Evolutionary conservation across 2,113 vertebrate species (phyloP).

Genomic region (Siniperca chuatsi): DNA sequence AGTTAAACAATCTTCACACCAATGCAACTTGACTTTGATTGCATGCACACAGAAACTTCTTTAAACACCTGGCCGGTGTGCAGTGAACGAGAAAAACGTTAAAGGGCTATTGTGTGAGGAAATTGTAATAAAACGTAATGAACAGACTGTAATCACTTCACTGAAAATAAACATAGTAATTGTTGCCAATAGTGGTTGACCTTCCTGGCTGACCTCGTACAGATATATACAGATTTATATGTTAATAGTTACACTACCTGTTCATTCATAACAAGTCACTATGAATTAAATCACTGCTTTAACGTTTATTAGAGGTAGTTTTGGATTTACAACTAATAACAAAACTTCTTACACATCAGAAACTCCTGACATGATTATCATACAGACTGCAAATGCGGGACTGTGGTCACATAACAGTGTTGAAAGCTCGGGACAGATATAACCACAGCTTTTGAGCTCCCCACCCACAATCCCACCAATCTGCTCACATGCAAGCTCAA

Average conservation of each 20-base stretch:
- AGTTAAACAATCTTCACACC: conserved; percentile 64
- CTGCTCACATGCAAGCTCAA: conserved; percentile 70
- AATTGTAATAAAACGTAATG: background rate
- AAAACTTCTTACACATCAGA: conserved; percentile 17
- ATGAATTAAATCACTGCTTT: background rate
- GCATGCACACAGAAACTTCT: conserved; percentile 82
- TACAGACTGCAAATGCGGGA: conserved; percentile 34
- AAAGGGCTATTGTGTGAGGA: conserved; percentile 6
- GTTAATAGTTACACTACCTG: background rate
- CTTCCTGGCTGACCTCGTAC: background rate
- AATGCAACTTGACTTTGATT: conserved; percentile 78
- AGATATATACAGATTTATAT: conserved; percentile 1
- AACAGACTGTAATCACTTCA: background rate
- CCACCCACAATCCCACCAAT: conserved; percentile 53
- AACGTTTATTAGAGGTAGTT: conserved; percentile 9
- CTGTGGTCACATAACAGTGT: conserved; percentile 48
- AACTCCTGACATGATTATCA: conserved; percentile 44
- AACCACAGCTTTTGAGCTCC: conserved; percentile 62
- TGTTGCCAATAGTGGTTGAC: background rate
- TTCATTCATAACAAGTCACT: conserved; percentile 8
- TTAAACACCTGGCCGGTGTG: conserved; percentile 57
- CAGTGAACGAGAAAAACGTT: conserved; percentile 20
- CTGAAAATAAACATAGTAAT: background rate
- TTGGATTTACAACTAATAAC: conserved; percentile 11
- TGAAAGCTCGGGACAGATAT: conserved; percentile 67